Base-by-base conservation (phyloP, 2,797 vertebrate genomes). In the Sebastes hubbsi region DNA sequence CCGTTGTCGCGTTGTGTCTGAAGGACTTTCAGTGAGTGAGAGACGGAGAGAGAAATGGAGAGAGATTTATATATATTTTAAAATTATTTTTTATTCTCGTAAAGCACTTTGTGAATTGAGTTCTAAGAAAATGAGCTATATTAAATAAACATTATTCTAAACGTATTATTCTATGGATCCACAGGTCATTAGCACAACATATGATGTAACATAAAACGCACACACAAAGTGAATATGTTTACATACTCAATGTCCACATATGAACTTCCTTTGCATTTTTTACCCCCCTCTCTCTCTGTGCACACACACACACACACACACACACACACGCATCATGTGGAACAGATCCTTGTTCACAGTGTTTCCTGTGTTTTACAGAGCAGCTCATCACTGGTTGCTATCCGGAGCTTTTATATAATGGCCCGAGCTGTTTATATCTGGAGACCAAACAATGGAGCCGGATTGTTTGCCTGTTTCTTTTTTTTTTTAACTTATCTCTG, bases 301-400 rank as follows among this genome's bases (percentile, higher is more conserved):
- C 65, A 70, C 52, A 63, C 58, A 20, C 46, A 20, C 18, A 20
- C 18, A 49, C 0, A 20, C 46, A 49, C 46, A 20, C 7, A 25
- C 25, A 25, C 25, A 25, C 25, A 65, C 49, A 75, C 67, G 20
- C 56, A 89, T 93, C 93, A 92, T 93, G 91, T 93, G 93, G 93
- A 90, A 90, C 88, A 82, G 90, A 90, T 91, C 84, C 84, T 87
- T 87, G 90, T 90, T 86, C 92, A 92, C 89, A 93, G 92, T 85
- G 90, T 93, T 95, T 94, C 92, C 92, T 95, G 92, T 94, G 91
- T 95, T 92, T 88, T 85, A 90, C 88, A 90, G 77, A 87, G 87
- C 75, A 86, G 88, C 88, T 92, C 91, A 88, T 93, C 90, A 76
- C 82, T 89, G 89, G 80, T 87, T 87, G 89, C 85, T 90, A 85